Base-by-base conservation (phyloP, 2,797 vertebrate species). In the Alectoris magna region DNA sequence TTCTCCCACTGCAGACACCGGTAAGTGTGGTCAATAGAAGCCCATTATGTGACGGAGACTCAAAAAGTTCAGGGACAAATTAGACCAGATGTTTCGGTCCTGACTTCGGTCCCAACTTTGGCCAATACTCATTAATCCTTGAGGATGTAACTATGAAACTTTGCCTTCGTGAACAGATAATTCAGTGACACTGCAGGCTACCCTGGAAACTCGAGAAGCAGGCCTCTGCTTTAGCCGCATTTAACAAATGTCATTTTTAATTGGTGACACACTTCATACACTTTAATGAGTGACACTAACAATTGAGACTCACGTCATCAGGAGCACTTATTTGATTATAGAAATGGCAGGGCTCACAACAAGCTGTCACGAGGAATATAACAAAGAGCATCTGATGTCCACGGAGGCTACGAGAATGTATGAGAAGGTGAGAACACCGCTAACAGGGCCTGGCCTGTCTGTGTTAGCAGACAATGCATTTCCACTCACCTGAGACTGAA, bases 201-300 rank as follows among this genome's bases (percentile, higher is more conserved):
- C 83, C 93, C 72, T 87, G 86, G 95, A 93, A 93, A 96, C 91
- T 13, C 11, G 34, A 0, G 27, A 64, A 84, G 31, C 68, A 2
- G 3, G 27, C 21, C 69, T 78, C 75, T 38, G 86, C 80, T 81
- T 58, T 41, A 90, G 66, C 69, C 74, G 34, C 43, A 14, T 69
- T 93, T 93, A 91, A 81, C 13, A 39, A 94, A 95, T 91, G 60
- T 84, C 91, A 86, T 22, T 78, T 75, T 90, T 95, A 96, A 96
- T 96, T 95, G 92, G 69, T 23, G 72, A 26, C 12, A 3, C 34
- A 36, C 73, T 75, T 88, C 59, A 79, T 88, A 63, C 53, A 74
- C 92, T 70, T 76, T 80, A 90, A 91, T 72, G 88, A 77, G 66
- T 46, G 70, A 75, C 75, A 48, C 75, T 27, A 77, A 63, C 7